A percentile compares a stretch with the other conserved stretches of the same genome.
These are phyloP conservation scores for Hydriomena furcata DNA, from an alignment of 2,888 invertebrate genomes.

Conservation along the genomic window DNA sequence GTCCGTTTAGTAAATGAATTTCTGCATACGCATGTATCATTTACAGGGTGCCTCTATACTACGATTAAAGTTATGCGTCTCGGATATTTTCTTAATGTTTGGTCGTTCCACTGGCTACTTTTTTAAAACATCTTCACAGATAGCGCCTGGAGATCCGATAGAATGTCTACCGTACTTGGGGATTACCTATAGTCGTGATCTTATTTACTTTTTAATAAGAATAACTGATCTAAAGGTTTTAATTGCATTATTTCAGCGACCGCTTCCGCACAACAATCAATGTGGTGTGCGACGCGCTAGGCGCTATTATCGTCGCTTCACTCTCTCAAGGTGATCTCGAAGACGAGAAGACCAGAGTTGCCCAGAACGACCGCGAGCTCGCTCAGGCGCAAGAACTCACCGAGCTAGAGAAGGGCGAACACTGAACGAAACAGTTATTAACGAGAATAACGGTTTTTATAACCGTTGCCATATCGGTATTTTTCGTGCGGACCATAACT, in stretches of 20 bases:
- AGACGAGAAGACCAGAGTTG: conserved; percentile 65
- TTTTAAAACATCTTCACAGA: no score
- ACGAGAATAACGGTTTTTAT: conserved; percentile 31
- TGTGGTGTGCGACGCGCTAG: conserved; percentile 97
- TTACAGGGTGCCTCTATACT: no score
- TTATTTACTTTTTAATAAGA: no score
- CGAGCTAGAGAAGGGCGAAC: conserved; percentile 83
- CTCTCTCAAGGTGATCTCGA: conserved; percentile 89
- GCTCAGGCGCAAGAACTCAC: conserved; percentile 87
- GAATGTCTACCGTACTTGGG: no score
- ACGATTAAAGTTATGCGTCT: no score
- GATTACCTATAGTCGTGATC: no score
- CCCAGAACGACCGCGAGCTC: conserved; percentile 69
- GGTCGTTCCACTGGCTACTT: no score
- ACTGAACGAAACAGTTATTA: conserved; percentile 47
- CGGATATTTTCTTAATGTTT: no score
- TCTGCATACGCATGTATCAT: no score
- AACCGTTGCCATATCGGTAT: conserved; percentile 51
- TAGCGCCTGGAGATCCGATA: no score
- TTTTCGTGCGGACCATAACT: conserved; percentile 46
- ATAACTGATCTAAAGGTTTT: no score
- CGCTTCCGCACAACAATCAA: conserved; percentile 95
- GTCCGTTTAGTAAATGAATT: no score
- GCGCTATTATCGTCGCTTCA: conserved; percentile 95
- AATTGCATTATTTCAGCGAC: conserved; percentile 83